phyloP scores from a whole-genome alignment of 2,888 invertebrate genomes.

The Plebejus anna region DNA sequence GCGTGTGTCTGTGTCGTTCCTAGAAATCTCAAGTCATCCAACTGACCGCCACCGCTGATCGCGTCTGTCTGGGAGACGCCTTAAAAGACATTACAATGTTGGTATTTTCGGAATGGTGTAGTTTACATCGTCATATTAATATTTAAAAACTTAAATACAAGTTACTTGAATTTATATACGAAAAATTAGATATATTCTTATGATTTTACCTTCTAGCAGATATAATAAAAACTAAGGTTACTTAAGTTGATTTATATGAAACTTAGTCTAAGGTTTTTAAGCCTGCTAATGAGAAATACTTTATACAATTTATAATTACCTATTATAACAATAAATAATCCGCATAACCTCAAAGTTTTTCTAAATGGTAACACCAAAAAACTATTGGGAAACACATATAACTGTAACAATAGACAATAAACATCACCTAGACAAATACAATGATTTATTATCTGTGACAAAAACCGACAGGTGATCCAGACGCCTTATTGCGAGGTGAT shows the following conservation, averaged over 20 bases:
- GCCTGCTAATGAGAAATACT: not conserved
- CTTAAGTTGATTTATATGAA: constrained; percentile 7
- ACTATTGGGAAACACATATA: constrained; percentile 35
- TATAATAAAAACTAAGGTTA: not conserved
- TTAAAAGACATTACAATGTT: too few species aligned
- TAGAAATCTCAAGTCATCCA: too few species aligned
- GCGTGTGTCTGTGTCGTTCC: too few species aligned
- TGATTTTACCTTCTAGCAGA: not conserved
- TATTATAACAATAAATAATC: constrained; percentile 33
- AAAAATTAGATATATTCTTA: not conserved
- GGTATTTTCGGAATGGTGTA: too few species aligned
- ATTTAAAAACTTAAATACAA: too few species aligned
- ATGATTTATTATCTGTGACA: constrained; percentile 62
- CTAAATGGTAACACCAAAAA: constrained; percentile 33
- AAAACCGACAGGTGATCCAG: constrained; percentile 40
- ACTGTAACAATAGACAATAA: constrained; percentile 63
- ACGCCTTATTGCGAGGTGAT: constrained; percentile 1
- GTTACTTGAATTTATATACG: not conserved
- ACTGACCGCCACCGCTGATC: too few species aligned
- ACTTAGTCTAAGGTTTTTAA: not conserved
- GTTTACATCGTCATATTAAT: too few species aligned
- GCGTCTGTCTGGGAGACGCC: too few species aligned
- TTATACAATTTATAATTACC: constrained; percentile 11
- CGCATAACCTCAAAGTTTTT: constrained; percentile 35
- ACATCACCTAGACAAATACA: constrained; percentile 65